Conservation (phyloP, 2,888 invertebrate genomes). For the Belgica antarctica region DNA sequence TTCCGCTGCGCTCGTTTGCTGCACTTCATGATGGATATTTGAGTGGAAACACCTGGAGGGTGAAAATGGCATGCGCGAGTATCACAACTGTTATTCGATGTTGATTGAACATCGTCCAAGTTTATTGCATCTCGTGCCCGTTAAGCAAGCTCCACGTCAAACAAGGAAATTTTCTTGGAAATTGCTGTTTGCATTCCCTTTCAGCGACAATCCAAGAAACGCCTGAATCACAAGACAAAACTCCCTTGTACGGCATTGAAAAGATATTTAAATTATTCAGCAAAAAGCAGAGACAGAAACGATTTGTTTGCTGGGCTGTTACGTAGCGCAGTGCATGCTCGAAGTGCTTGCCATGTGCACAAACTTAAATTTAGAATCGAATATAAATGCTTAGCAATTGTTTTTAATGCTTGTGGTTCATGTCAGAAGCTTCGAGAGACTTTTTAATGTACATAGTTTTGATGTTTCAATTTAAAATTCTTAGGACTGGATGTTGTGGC, state of each 20-base stretch:
- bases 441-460: too few species aligned
- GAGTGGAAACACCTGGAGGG: constrained; percentile 7
- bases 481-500: neutral
- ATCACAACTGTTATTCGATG: neutral
- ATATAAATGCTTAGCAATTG: neutral
- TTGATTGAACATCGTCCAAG: neutral
- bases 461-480: too few species aligned
- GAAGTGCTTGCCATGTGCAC: too few species aligned
- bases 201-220: neutral
- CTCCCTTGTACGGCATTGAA: neutral
- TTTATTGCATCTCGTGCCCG: neutral
- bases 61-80: constrained; percentile 13
- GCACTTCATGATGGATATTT: neutral
- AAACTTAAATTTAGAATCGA: neutral
- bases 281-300: neutral
- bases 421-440: too few species aligned
- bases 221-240: too few species aligned
- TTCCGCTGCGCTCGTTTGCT: neutral
- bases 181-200: constrained; percentile 10
- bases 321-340: neutral
- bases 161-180: neutral
- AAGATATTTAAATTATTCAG: neutral
- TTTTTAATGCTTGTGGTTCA: too few species aligned
- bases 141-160: neutral
- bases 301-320: neutral